These are phyloP conservation scores for Eupithecia subumbrata DNA, from an alignment of 2,888 invertebrate genomes.

Conservation along the genomic window DNA sequence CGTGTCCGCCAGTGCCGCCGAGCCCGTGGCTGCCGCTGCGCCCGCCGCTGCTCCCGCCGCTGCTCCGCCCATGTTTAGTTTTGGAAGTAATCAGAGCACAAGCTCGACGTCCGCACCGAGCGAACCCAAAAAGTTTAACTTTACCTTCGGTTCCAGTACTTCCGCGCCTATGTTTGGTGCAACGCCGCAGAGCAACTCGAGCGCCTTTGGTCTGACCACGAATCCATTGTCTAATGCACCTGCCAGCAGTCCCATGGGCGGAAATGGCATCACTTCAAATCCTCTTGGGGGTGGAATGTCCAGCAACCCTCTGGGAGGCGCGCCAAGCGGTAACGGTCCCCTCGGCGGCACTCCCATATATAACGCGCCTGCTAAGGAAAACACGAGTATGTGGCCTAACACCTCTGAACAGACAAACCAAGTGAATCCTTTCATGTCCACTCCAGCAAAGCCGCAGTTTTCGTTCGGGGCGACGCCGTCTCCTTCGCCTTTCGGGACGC, in stretches of 20 bases:
- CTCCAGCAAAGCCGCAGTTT: slow-evolving; percentile 54
- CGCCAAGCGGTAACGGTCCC: slow-evolving; percentile 8
- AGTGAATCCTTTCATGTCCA: slow-evolving; percentile 55
- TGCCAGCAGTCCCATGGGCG: slow-evolving; percentile 16
- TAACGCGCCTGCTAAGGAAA: slow-evolving; percentile 48
- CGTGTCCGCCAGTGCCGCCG: background rate
- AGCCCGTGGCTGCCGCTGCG: slow-evolving; percentile 30
- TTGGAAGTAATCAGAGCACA: slow-evolving; percentile 50
- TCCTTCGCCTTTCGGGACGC: slow-evolving; percentile 57
- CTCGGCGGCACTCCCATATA: slow-evolving; percentile 24
- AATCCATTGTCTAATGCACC: slow-evolving; percentile 23
- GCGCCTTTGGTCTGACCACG: slow-evolving; percentile 23
- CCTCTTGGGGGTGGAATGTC: slow-evolving; percentile 16
- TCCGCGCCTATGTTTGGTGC: slow-evolving; percentile 50
- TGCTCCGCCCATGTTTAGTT: slow-evolving; percentile 59
- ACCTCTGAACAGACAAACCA: slow-evolving; percentile 41
- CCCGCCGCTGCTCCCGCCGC: slow-evolving; percentile 46
- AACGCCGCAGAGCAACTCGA: slow-evolving; percentile 25
- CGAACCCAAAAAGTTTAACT: slow-evolving; percentile 66
- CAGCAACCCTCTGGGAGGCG: slow-evolving; percentile 15
- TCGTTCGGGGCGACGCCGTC: slow-evolving; percentile 49
- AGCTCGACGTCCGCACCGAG: slow-evolving; percentile 44
- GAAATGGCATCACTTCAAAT: slow-evolving; percentile 12
- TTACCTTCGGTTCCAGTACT: slow-evolving; percentile 57
- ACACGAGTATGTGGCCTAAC: slow-evolving; percentile 57